Base-by-base conservation (phyloP, 2,113 vertebrate genomes). In the Aspiorhynchus laticeps region DNA sequence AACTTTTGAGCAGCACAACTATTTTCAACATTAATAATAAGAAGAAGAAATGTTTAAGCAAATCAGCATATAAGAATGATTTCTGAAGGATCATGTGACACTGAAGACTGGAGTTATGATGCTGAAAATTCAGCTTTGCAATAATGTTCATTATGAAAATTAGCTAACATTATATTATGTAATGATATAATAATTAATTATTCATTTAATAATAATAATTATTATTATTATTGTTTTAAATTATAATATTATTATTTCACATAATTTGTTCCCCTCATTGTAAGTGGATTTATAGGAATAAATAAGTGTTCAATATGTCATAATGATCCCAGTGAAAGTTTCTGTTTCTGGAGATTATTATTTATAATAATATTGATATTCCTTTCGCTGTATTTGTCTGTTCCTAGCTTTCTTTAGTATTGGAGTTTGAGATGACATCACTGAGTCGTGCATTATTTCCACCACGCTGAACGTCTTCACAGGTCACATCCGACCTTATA, bases 401-500 rank as follows among this genome's bases (percentile, higher is more conserved):
- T 5, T 56, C 41, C 26, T 43, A 36, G n/a, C 7, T 65, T 24
- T 46, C 9, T 36, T 43, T 61, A 71, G 17, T 28, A 48, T 4
- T 48, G 10, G n/a, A 31, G 36, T 76, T 7, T 0, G 9, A 82
- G 41, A 79, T 56, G 73, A 63, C 46, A 69, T 80, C 67, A 88
- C 53, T 19, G 65, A 69, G 28, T 67, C 51, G 14, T 48, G 63
- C 65, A 88, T 69, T 11, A 36, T 85, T 83, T 77, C 48, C 73
- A 41, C 2, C 46, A 38, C 63, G 8, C 33, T 36, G 51, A 85
- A 74, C 56, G 75, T 65, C 79, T 61, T 26, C 76, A 63, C 80
- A 51, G 75, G 19, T 63, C 63, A 67, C 77, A 21, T 61, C n/a
- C 7, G n/a, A 74, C 59, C 33, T 67, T 33, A 48, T 63, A 63